Evolutionary conservation across 2,113 vertebrate species (phyloP).

Genomic region (Takifugu flavidus): DNA sequence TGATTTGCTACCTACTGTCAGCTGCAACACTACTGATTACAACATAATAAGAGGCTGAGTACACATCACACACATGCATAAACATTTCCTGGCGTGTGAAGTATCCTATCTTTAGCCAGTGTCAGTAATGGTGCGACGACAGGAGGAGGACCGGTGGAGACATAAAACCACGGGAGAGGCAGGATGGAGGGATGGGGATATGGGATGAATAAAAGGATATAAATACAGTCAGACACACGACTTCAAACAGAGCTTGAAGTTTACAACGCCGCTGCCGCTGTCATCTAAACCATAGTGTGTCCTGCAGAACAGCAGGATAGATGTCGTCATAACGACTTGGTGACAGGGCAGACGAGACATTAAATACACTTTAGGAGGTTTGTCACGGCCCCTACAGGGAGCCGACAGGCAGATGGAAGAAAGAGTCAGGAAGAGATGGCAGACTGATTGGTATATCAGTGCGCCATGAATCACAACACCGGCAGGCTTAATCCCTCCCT

Average conservation of each 20-base stretch:
- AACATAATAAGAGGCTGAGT: constrained; percentile 47
- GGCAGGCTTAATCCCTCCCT: constrained; percentile 8
- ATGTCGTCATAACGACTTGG: constrained; percentile 52
- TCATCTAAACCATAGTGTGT: constrained; percentile 44
- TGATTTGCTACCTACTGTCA: constrained; percentile 61
- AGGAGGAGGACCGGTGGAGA: constrained; percentile 16
- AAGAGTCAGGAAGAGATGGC: constrained; percentile 41
- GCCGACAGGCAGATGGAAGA: constrained; percentile 32
- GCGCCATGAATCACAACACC: constrained; percentile 25
- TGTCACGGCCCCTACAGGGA: constrained; percentile 35
- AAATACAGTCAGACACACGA: constrained; percentile 52
- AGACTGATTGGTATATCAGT: constrained; percentile 59
- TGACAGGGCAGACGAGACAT: constrained; percentile 54
- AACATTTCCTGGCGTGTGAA: constrained; percentile 3
- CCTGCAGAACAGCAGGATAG: constrained; percentile 38
- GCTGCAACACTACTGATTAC: constrained; percentile 61
- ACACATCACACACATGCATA: constrained; percentile 5
- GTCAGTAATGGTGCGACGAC: constrained; percentile 58
- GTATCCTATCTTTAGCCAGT: constrained; percentile 38
- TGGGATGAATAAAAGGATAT: constrained; percentile 47
- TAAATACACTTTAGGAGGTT: constrained; percentile 59
- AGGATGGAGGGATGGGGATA: constrained; percentile 35
- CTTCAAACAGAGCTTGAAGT: constrained; percentile 32
- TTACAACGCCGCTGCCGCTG: constrained; percentile 31
- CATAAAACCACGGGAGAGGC: constrained; percentile 41